Evolutionary conservation across 2,113 vertebrate species (phyloP).

Genomic region (Tinamus guttatus): DNA sequence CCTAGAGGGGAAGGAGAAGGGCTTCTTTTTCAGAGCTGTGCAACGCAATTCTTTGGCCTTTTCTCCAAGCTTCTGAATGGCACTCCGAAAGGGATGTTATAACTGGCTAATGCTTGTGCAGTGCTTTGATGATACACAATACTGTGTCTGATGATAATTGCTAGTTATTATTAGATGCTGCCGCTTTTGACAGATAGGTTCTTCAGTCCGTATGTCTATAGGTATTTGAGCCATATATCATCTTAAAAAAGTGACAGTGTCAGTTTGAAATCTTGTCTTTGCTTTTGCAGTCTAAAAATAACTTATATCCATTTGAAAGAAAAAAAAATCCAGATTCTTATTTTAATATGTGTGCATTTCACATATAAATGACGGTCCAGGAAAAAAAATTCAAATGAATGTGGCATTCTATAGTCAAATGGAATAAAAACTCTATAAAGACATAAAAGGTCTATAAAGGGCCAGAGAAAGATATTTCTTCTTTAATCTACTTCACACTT

Average conservation of each 20-base stretch:
- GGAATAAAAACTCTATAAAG: background rate
- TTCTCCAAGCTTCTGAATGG: background rate
- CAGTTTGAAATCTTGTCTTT: conserved; percentile 20
- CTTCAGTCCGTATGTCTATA: background rate
- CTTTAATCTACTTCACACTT: conserved; percentile 38
- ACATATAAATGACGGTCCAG: conserved; percentile 39
- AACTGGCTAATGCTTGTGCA: background rate
- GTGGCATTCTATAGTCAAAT: background rate
- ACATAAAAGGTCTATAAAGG: background rate
- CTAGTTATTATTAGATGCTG: background rate
- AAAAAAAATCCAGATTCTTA: background rate
- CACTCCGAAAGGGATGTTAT: background rate
- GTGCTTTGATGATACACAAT: background rate
- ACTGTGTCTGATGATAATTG: background rate
- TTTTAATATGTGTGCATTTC: conserved; percentile 44
- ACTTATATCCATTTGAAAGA: conserved; percentile 51
- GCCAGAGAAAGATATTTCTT: conserved; percentile 24
- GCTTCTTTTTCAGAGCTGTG: background rate
- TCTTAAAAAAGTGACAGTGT: background rate
- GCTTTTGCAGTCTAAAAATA: conserved; percentile 35
- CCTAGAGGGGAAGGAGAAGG: background rate
- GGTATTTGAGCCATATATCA: background rate
- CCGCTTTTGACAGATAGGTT: background rate
- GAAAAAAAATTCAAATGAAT: conserved; percentile 26
- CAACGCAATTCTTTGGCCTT: background rate